Base-by-base conservation (phyloP, 2,797 vertebrate genomes). In the Coracias cyanogaster region DNA sequence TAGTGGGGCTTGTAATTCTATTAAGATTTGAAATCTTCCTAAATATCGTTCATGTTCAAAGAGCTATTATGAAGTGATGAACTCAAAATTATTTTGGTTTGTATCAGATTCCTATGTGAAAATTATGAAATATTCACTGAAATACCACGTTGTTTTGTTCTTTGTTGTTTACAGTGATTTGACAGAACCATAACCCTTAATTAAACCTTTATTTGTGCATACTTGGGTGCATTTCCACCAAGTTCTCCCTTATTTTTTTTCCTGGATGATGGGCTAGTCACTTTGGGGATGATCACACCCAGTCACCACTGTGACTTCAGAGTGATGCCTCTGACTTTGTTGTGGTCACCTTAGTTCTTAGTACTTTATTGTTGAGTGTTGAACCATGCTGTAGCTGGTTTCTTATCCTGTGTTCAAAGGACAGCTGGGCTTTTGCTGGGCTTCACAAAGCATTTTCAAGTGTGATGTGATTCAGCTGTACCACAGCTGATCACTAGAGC, bases 401-500 rank as follows among this genome's bases (percentile, higher is more conserved):
- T 41, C 35, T 67, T 79, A 33, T 18, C 46, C 33, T 57, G 31
- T 65, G 54, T 25, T 90, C 3, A 2, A 39, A 74, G 58, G 78
- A 9, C 46, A 78, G 58, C 31, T 92, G 82, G 33, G 26, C 33
- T 69, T 64, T 62, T 52, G 61, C 33, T 65, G 49, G 31, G 60
- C 43, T 90, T 89, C 85, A 70, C 72, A 54, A 65, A 77, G 43
- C 3, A 1, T 58, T 96, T 93, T 54, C 29, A 60, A 73, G 57
- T 70, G 43, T 77, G n/a, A n/a, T 85, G 76, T 62, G 67, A 43
- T 43, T 85, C 92, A 91, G 71, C 86, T 74, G 14, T 74, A 48
- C 51, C 16, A 43, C 29, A 64, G 49, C 49, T 58, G 29, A 60
- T 77, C 39, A 60, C 64, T 48, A 37, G 28, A 87, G 33, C 77